A percentile compares a stretch with the other conserved stretches of the same genome.
These are phyloP conservation scores for Eubasilissa regina DNA, from an alignment of 1,140 invertebrate genomes.

Conservation along the genomic window DNA sequence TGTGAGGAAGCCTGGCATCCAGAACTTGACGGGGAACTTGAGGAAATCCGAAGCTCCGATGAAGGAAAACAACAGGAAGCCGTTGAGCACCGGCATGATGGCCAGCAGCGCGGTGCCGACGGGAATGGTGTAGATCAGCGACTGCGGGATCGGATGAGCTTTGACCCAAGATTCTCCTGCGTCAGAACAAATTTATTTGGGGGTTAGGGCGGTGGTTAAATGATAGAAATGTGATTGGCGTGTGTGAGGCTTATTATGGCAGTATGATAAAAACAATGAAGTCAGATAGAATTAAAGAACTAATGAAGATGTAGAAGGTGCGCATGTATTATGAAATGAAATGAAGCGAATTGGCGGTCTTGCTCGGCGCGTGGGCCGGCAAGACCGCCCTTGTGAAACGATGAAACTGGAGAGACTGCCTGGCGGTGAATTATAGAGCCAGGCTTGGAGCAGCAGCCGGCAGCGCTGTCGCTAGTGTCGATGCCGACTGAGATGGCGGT, in stretches of 20 bases:
- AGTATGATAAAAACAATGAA: no score
- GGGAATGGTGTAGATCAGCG: slow-evolving; percentile 36
- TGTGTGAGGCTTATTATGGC: no score
- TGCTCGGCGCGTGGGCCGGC: no score
- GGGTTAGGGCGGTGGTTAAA: neutral
- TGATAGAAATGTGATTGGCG: no score
- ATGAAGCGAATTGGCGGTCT: no score
- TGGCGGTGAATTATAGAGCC: no score
- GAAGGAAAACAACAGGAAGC: slow-evolving; percentile 26
- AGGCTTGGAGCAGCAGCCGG: no score
- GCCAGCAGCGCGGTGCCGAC: slow-evolving; percentile 41
- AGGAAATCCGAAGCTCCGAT: neutral
- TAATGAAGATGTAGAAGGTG: neutral
- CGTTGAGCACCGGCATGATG: slow-evolving; percentile 31
- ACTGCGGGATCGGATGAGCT: slow-evolving; percentile 2
- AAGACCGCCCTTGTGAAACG: no score
- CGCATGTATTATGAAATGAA: no score
- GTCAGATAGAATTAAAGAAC: neutral
- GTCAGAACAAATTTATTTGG: neutral
- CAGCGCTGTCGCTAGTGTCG: no score
- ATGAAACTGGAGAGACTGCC: no score
- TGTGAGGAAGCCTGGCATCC: slow-evolving; percentile 7
- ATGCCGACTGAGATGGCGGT: no score
- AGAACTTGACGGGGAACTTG: slow-evolving; percentile 32
- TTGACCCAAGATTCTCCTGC: slow-evolving; percentile 39